Base-by-base conservation (phyloP, 37 sponge, comb jelly and placozoan genomes). In the Eunapius fragilis region DNA sequence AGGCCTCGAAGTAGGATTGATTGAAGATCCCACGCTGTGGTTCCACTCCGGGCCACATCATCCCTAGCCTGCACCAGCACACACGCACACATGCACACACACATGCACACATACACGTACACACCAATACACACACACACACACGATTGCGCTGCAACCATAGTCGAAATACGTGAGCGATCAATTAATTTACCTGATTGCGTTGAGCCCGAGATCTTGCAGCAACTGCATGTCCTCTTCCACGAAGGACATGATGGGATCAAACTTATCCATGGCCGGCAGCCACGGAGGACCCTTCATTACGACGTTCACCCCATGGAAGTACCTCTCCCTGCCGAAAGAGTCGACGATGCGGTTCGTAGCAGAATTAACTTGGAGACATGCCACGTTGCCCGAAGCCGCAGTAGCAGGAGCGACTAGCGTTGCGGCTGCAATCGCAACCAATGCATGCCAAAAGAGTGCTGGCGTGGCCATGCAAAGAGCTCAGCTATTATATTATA, bases 1-100 rank as follows among this genome's bases (percentile, higher is more conserved):
- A 77, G 37, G 82, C 80, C 30, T 75, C 80, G 45, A 94, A 85
- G 89, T 97, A 97, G 19, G 93, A 92, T 67, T 94, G 84, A 70
- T 97, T 97, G 83, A 88, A 97, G 26, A 82, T 30, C 22, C 93
- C 97, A 35, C 76, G 83, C 75, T 80, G 70, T 23, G 97, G 93
- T 72, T 97, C 97, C 25, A 84, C 95, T 73, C 97, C 97, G 12
- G 95, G 93, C 97, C 97, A 97, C 97, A 97, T 97, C 87, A 94
- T 86, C 0, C 97, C 97, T 2, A 89, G 75, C 47, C 96, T 92
- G 86, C 38, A 19, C 31, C 31, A 72, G 30, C 36, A 10, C 1
- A 32, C 25, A 25, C 33, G 22, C 1, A 19, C 33, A 31, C n/a
- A 34, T 25, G 30, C 25, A 34, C 2, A 13, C 26, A 27, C 3